Evolutionary conservation across 2,113 vertebrate genomes (phyloP), one percentile per base, ranked within the genome.

Genomic region (Eudorcas thomsonii): DNA sequence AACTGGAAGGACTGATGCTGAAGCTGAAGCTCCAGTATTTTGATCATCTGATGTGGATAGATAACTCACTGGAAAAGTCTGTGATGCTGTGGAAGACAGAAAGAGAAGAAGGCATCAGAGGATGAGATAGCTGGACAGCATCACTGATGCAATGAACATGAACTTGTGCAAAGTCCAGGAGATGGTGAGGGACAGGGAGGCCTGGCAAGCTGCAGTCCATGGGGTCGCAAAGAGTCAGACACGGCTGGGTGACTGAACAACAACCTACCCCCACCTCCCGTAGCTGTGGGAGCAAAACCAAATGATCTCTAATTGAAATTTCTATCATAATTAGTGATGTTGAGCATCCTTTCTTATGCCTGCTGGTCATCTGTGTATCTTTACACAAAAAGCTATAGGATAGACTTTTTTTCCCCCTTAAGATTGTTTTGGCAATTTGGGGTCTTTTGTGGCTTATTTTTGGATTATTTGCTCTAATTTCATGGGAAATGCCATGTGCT

Each of bases 231-330:
- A 71, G 67, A 39, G 67, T 71, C 19, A 71, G 5, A 71, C 19
- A 71, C 2, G 10, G 36, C 67, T 71, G n/a, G n/a, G n/a, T 39
- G 5, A 23, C 10, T 71, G 19, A 71, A 71, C 19, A 39, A 39
- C 17, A 64, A 59, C 5, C 4, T 36, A 36, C 8, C 9, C 17
- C 2, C 7, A 30, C 11, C 3, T 10, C 4, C 7, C 2, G 67
- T 2, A 43, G 7, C 25, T 80, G 23, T 48, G 11, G 12, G 33
- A 28, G 1, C 25, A 43, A 84, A 57, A 78, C 7, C n/a, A 30
- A 7, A 30, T 48, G 39, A 45, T 80, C 15, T 80, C 14, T 17
- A 45, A 48, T 17, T 48, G 43, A 15, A 28, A 80, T 48, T 48
- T 80, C 26, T 80, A 45, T 80, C 23, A 48, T 48, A 80, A 48